Evolutionary conservation across 2,113 vertebrate genomes (phyloP).

Genomic region (Pteronura brasiliensis): DNA sequence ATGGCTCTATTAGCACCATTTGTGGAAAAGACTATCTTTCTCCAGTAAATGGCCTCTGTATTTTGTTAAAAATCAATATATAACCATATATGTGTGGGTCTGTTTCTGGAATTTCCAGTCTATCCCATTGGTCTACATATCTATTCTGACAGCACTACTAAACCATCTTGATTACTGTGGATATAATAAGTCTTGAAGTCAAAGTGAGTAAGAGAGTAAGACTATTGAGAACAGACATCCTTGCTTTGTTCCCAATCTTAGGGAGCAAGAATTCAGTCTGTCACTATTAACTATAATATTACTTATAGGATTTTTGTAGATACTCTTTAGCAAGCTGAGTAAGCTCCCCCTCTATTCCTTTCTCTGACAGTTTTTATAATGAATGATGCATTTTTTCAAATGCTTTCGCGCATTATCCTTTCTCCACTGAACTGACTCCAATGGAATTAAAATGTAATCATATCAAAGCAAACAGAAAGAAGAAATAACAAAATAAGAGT

Average conservation of each 20-base stretch:
- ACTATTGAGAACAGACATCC: not conserved
- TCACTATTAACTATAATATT: not conserved
- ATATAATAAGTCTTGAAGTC: not conserved
- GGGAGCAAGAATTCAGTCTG: not conserved
- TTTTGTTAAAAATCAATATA: not conserved
- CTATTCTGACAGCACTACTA: not conserved
- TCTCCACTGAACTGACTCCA: not conserved
- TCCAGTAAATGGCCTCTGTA: not conserved
- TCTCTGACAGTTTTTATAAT: not conserved
- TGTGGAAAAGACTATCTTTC: not conserved
- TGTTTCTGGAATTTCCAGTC: not conserved
- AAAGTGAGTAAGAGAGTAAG: not conserved
- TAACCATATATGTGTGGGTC: not conserved
- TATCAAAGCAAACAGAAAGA: not conserved
- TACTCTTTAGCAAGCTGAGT: not conserved
- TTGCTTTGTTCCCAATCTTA: not conserved
- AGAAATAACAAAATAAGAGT: not conserved
- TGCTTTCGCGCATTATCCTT: not conserved
- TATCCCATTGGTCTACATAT: not conserved
- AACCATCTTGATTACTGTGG: not conserved
- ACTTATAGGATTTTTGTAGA: not conserved
- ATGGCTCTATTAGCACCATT: not conserved
- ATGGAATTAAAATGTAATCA: not conserved
- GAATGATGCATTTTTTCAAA: not conserved
- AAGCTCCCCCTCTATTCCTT: not conserved